These are phyloP conservation scores for Acrocyrtus sp. DNA, from an alignment of 2,888 invertebrate genomes.

Conservation along the genomic window DNA sequence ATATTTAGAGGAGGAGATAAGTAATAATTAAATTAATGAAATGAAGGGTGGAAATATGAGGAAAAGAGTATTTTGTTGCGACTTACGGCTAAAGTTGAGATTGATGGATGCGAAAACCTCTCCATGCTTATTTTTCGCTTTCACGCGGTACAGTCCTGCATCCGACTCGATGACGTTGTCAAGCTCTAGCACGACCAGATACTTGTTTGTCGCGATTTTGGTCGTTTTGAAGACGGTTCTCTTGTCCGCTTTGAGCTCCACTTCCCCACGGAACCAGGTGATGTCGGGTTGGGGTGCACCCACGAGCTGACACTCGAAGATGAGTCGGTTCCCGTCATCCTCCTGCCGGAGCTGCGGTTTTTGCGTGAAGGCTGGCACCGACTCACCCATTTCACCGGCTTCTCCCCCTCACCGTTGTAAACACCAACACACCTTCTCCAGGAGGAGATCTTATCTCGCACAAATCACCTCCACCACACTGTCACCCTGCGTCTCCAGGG, in stretches of 20 bases:
- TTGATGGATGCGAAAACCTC: constrained; percentile 97
- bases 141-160: constrained; percentile 96
- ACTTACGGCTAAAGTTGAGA: constrained; percentile 98
- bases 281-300: constrained; percentile 91
- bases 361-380: constrained; percentile 98
- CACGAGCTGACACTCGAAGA: constrained; percentile 92
- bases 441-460: not conserved
- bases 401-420: not conserved
- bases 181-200: constrained; percentile 89
- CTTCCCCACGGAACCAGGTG: constrained; percentile 91
- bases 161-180: constrained; percentile 96
- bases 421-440: not conserved
- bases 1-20: constrained; percentile 10
- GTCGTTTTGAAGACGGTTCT: constrained; percentile 90
- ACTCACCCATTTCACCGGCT: constrained; percentile 74
- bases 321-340: constrained; percentile 93
- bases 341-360: constrained; percentile 97
- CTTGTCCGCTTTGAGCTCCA: constrained; percentile 82
- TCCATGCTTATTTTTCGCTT: constrained; percentile 96
- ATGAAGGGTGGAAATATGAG: not conserved
- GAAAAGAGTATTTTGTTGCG: constrained; percentile 40
- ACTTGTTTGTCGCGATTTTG: constrained; percentile 85
- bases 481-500: too few relatives aligned
- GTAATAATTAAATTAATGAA: not conserved
- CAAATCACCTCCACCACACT: constrained; percentile 13